phyloP scores from a whole-genome alignment of 1,140 invertebrate genomes.

The Procambarus clarkii region DNA sequence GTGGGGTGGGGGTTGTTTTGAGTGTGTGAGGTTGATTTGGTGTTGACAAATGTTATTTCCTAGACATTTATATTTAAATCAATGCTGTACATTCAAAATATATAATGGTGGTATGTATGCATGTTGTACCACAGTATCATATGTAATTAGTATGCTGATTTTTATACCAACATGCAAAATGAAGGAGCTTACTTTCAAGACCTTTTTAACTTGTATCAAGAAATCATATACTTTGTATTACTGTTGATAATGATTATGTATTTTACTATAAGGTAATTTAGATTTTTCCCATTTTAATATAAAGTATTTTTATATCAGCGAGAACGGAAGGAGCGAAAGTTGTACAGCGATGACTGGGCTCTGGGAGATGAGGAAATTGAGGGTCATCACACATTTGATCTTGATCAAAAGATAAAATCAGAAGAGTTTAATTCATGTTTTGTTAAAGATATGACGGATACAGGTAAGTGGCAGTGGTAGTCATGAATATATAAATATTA shows the following conservation, averaged over 20 bases:
- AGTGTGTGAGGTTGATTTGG: too few relatives aligned
- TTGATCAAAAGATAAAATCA: conserved; percentile 93
- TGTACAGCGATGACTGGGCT: conserved; percentile 94
- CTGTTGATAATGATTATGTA: not conserved
- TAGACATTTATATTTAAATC: too few relatives aligned
- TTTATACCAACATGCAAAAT: too few relatives aligned
- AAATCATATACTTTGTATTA: not conserved
- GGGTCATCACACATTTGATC: conserved; percentile 88
- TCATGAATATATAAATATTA: too few relatives aligned
- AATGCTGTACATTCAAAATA: too few relatives aligned
- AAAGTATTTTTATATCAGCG: conserved; percentile 80
- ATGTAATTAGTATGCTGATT: too few relatives aligned
- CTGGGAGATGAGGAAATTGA: conserved; percentile 94
- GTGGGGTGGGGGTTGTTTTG: too few relatives aligned
- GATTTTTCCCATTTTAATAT: not conserved
- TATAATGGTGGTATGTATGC: too few relatives aligned
- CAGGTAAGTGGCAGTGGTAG: conserved; percentile 77
- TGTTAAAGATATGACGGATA: conserved; percentile 91
- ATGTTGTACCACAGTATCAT: too few relatives aligned
- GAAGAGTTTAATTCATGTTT: conserved; percentile 86
- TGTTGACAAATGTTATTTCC: too few relatives aligned
- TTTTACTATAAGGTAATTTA: not conserved
- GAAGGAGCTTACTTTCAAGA: too few relatives aligned
- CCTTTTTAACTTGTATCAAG: too few relatives aligned
- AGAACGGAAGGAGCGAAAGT: conserved; percentile 91